phyloP scores from a whole-genome alignment of 2,113 vertebrate species.

The Protomyctophum bolini region DNA sequence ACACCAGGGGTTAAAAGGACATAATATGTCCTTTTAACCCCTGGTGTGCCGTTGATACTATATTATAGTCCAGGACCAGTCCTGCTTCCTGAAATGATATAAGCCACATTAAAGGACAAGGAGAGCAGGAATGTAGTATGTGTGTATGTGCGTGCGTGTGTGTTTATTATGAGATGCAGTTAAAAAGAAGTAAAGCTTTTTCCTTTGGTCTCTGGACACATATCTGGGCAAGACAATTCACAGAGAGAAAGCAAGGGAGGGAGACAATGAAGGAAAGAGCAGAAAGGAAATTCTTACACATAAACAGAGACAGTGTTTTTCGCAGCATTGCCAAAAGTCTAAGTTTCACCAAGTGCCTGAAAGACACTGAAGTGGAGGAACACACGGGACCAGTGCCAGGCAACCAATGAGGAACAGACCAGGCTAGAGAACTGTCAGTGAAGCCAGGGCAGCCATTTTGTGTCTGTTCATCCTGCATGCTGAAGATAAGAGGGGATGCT shows the following conservation, averaged over 20 bases:
- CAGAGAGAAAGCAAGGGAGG: conserved; percentile 30
- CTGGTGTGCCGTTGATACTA: no score
- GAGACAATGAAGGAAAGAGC: conserved; percentile 28
- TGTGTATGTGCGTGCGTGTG: not conserved
- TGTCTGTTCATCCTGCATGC: conserved; percentile 24
- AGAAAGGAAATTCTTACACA: conserved; percentile 39
- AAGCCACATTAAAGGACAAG: conserved; percentile 14
- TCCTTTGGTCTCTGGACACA: conserved; percentile 30
- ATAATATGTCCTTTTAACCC: conserved; percentile 10
- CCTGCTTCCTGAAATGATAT: conserved; percentile 44
- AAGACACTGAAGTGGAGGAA: conserved; percentile 37
- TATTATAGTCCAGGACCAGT: no score
- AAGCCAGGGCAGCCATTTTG: conserved; percentile 50
- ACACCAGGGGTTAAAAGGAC: conserved; percentile 14
- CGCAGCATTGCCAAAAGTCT: conserved; percentile 48
- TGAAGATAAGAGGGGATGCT: conserved; percentile 53
- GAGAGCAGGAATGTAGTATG: not conserved
- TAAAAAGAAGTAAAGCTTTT: conserved; percentile 11
- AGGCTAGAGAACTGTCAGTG: conserved; percentile 4
- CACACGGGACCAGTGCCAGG: conserved; percentile 42
- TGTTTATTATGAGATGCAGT: conserved; percentile 26
- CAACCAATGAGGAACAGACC: conserved; percentile 63
- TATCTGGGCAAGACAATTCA: conserved; percentile 11
- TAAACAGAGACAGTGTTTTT: conserved; percentile 31
- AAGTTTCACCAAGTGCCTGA: conserved; percentile 53